A percentile compares a stretch with the other conserved stretches of the same genome.
Evolutionary conservation across 2,888 invertebrate genomes (phyloP).

Genomic region (Stenodera caucasica): DNA sequence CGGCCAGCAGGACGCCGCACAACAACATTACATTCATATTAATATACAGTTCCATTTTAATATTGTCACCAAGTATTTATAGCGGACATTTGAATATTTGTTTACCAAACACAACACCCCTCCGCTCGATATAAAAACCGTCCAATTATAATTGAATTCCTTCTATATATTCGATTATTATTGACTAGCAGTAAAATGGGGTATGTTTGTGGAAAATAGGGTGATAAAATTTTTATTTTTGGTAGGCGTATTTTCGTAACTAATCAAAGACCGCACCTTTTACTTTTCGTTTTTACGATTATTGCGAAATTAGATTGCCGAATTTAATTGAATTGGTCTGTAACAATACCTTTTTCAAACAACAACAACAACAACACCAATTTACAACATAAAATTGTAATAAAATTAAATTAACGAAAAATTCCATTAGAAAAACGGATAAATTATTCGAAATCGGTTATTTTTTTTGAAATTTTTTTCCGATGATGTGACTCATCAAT

Average conservation of each 20-base stretch:
- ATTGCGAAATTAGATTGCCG: conserved; percentile 52
- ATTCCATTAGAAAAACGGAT: not conserved
- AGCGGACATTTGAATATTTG: conserved; percentile 53
- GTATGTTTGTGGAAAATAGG: no score
- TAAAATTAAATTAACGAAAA: not conserved
- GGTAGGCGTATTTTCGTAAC: conserved; percentile 44
- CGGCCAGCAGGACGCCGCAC: conserved; percentile 48
- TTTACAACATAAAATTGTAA: conserved; percentile 40
- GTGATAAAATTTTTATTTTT: not conserved
- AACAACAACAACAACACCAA: no score
- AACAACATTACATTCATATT: conserved; percentile 54
- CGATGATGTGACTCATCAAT: not conserved
- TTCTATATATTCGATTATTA: no score
- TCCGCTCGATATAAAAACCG: no score
- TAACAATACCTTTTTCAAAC: not conserved
- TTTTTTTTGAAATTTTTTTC: not conserved
- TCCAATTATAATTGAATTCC: not conserved
- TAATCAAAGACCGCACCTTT: conserved; percentile 47
- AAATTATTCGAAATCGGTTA: not conserved
- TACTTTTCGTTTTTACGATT: conserved; percentile 50
- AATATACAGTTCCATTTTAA: conserved; percentile 56
- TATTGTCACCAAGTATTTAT: conserved; percentile 59
- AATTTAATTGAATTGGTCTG: conserved; percentile 52
- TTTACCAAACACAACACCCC: conserved; percentile 40
- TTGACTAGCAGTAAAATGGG: no score